Percentiles rank a stretch among this genome's conserved stretches.
Evolutionary conservation across 2,797 vertebrate genomes (phyloP).

Genomic region (Cheirogaleus major): DNA sequence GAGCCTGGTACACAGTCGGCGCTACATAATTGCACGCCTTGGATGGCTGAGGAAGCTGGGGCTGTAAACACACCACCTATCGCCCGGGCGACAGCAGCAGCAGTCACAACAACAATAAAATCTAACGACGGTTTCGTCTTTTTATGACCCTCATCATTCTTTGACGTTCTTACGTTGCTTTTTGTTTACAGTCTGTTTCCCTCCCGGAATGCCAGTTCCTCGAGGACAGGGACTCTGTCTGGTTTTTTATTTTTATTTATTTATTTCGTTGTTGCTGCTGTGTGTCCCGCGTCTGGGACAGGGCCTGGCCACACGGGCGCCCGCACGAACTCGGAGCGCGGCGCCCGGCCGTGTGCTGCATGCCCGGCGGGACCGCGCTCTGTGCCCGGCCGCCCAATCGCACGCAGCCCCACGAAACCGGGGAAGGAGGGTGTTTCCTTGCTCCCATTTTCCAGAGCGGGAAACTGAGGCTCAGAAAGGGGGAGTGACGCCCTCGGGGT

Average conservation of each 20-base stretch:
- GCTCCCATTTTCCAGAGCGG: neutral
- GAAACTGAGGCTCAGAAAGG: neutral
- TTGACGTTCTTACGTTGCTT: rapidly evolving
- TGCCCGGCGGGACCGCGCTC: neutral
- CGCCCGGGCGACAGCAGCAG: rapidly evolving
- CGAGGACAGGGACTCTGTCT: neutral
- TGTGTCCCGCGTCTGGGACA: rapidly evolving
- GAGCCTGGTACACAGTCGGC: neutral
- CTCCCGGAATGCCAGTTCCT: neutral
- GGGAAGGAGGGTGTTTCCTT: too few relatives aligned
- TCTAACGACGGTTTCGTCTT: rapidly evolving
- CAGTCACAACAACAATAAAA: rapidly evolving
- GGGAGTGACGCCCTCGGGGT: neutral
- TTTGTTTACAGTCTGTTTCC: neutral
- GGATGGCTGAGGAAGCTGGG: neutral
- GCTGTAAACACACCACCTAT: rapidly evolving
- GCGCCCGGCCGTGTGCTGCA: rapidly evolving
- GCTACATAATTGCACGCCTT: neutral
- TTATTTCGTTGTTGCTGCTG: neutral
- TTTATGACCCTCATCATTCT: rapidly evolving
- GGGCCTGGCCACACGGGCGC: neutral
- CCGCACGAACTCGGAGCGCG: rapidly evolving
- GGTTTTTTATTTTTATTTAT: neutral
- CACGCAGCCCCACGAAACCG: neutral
- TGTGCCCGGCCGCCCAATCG: rapidly evolving